A percentile compares a stretch with the other conserved stretches of the same genome.
phyloP scores from a whole-genome alignment of 2,797 vertebrate genomes.

The Valencia hispanica region DNA sequence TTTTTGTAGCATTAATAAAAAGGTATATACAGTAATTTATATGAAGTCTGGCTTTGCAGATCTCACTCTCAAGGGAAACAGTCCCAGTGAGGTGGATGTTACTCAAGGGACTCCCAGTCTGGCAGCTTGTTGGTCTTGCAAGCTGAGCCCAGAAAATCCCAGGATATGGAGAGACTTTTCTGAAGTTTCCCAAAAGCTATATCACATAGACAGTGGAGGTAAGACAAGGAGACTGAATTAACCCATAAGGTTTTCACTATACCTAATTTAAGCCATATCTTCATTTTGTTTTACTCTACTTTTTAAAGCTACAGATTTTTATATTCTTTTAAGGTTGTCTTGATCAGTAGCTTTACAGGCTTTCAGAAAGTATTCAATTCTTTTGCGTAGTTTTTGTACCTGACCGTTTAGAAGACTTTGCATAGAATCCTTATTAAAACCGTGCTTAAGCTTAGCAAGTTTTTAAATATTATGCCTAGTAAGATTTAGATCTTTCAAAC shows the following conservation, averaged over 20 bases:
- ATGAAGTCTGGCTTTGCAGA: background rate
- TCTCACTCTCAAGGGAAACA: conserved; percentile 17
- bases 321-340: background rate
- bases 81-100: conserved; percentile 25
- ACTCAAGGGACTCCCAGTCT: conserved; percentile 49
- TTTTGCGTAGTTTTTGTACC: background rate
- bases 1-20: background rate
- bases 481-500: no score
- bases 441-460: no score
- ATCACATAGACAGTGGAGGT: conserved; percentile 20
- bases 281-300: background rate
- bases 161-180: conserved; percentile 33
- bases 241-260: background rate
- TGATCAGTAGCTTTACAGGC: background rate
- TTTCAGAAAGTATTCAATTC: background rate
- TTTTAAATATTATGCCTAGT: no score
- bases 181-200: conserved; percentile 33
- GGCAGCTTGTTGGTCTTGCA: conserved; percentile 40
- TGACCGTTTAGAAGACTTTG: no score
- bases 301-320: background rate
- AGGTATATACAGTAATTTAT: background rate
- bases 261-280: background rate
- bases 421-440: no score
- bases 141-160: conserved; percentile 69
- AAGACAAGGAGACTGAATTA: conserved; percentile 17